Base-by-base conservation (phyloP, 2,113 vertebrate genomes). In the Mustela lutreola region DNA sequence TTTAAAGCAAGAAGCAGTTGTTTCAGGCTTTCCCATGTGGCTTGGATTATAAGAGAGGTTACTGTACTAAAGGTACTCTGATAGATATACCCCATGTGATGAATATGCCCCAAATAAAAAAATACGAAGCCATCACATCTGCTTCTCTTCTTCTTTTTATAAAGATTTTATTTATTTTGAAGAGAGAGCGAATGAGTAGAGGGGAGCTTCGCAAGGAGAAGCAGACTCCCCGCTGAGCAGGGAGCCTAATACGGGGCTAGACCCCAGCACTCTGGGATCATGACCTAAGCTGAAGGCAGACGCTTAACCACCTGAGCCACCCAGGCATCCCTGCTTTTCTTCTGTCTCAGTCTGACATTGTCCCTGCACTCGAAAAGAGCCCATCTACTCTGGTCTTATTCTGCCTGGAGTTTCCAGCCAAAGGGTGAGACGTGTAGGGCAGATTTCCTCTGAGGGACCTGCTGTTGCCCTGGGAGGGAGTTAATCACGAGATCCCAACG, bases 31-130 rank as follows among this genome's bases (percentile, higher is more conserved):
- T 91, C 36, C 78, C 21, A 79, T 15, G 36, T 28, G 45, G 63
- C 16, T 58, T 28, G 53, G 73, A 94, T 85, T 82, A 79, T 45
- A 95, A 95, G 80, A 80, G 1, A 86, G 93, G 53, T 53, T 94
- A 36, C 65, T 82, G 96, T 86, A 65, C 45, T 50, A 50, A n/a
- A 70, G 48, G 79, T 92, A 53, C 24, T 21, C 31, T 42, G 65
- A 83, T 62, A 91, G 62, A 63, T 39, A 63, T 42, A 39, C 67
- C 12, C 48, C 22, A 16, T 2, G 14, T 0, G 19, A 31, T 26
- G 19, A 31, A 24, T 11, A 39, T 73, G 4, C 56, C 31, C 53
- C 65, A 62, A 62, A 90, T 56, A 71, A 75, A 82, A 62, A 78
- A 56, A 81, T 14, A 83, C 5, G 0, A 28, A 94, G 8, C 22